Evolutionary conservation across 2,888 invertebrate species (phyloP), one percentile per base, ranked within the genome.

Genomic region (Germaria angustata): DNA sequence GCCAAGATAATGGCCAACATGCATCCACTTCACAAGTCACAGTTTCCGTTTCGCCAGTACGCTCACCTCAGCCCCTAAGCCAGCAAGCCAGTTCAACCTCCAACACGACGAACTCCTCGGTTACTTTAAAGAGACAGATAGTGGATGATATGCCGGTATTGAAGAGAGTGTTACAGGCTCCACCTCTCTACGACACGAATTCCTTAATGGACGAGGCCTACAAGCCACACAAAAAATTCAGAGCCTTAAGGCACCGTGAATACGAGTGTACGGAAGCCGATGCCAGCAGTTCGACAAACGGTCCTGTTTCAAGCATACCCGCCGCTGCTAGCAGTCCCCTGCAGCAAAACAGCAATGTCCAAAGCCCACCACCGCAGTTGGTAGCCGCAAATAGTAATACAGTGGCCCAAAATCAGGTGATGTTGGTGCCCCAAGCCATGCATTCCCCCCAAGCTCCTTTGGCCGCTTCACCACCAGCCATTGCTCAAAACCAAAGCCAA

Each of bases 201-300:
- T 95, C 96, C 1, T 92, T 98, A 76, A 97, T 98, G 97, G 97
- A 97, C 90, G 97, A 97, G 92, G 97, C 97, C 15, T 98, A 98
- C 92, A 97, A 97, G 90, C 97, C 97, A 81, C 98, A 98, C 93
- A 98, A 98, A 92, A 98, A 98, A 91, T 98, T 98, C 93, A 94
- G 98, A 53, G 96, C 96, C 2, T 92, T 96, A 89, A 93, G 96
- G 28, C 93, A 93, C 82, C 95, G 96, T 86, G 96, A 96, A 89
- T 95, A 95, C 51, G 96, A 96, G 88, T 87, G 88, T 8, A 95
- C 96, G 2, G 94, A 95, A 87, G 93, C 94, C 0, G 95, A 95
- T 79, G 91, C 93, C 55, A 88, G 88, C 86, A 87, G 86, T 69
- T 88, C 90, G 53, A 88, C 89, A 1, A 97, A 97, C 93, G 81